Evolutionary conservation across 2,113 vertebrate species (phyloP).

Genomic region (Planiliza haematocheilus): DNA sequence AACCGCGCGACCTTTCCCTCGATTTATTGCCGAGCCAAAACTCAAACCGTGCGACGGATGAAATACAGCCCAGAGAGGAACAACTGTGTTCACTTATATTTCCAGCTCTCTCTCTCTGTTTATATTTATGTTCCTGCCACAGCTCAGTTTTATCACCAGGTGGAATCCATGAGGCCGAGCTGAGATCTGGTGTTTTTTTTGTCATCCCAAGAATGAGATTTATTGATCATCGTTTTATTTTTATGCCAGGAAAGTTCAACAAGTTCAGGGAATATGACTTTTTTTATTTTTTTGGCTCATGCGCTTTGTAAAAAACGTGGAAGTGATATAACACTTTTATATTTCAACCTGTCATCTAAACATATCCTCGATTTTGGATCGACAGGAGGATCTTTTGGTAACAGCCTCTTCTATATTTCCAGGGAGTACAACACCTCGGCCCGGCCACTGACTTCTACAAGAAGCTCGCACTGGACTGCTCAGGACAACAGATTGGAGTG

Average conservation of each 20-base stretch:
- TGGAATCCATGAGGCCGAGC: background rate
- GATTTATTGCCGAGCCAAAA: constrained; percentile 1
- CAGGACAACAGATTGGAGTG: constrained; percentile 96
- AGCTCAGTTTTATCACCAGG: constrained; percentile 9
- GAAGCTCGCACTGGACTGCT: constrained; percentile 97
- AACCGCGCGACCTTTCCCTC: too few relatives aligned
- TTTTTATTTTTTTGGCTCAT: constrained; percentile 19
- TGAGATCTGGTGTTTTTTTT: background rate
- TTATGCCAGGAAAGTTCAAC: too few relatives aligned
- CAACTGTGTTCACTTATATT: background rate
- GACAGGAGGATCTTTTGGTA: background rate
- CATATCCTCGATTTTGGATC: background rate
- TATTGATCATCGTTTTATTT: constrained; percentile 14
- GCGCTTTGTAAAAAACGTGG: too few relatives aligned
- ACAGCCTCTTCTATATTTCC: background rate
- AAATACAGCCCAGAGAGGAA: background rate
- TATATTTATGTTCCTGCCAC: constrained; percentile 10
- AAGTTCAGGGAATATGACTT: background rate
- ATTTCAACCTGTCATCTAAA: too few relatives aligned
- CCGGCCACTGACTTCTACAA: constrained; percentile 99
- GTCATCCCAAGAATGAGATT: constrained; percentile 11
- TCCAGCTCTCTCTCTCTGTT: rapidly evolving
- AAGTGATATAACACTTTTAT: too few relatives aligned
- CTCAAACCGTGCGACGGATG: constrained; percentile 11
- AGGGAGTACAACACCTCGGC: constrained; percentile 96